Evolutionary conservation across 1,140 invertebrate genomes (phyloP).

Genomic region (Lepeophtheirus salmonis): DNA sequence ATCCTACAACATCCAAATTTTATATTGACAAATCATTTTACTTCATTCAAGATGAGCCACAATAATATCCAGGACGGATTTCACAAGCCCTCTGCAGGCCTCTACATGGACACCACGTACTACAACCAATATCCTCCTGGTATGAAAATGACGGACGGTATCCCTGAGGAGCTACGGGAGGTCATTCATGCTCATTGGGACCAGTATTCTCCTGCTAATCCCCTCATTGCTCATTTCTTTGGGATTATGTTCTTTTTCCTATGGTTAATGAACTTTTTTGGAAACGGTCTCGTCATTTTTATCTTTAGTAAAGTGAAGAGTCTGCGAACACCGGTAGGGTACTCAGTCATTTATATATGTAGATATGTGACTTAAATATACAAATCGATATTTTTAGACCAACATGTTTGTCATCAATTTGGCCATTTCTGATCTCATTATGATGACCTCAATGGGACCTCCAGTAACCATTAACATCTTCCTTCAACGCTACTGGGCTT

Average conservation of each 20-base stretch:
- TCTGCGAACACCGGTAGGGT: background rate
- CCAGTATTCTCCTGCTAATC: constrained; percentile 34
- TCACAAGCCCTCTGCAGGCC: too few relatives aligned
- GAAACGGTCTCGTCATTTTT: constrained; percentile 66
- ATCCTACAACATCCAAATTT: too few relatives aligned
- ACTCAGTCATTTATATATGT: constrained; percentile 25
- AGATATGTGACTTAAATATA: constrained; percentile 58
- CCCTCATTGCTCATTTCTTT: constrained; percentile 58
- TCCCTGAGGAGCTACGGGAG: constrained; percentile 9
- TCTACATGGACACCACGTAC: constrained; percentile 6
- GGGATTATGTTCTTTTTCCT: constrained; percentile 51
- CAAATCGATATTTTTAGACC: constrained; percentile 54
- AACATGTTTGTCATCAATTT: constrained; percentile 64
- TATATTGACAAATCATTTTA: too few relatives aligned
- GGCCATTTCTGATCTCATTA: constrained; percentile 64
- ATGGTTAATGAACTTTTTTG: constrained; percentile 45
- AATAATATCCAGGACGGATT: too few relatives aligned
- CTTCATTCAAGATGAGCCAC: background rate
- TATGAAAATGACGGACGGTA: constrained; percentile 14
- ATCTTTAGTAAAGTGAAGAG: constrained; percentile 44
- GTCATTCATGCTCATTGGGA: constrained; percentile 11
- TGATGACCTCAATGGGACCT: constrained; percentile 38
- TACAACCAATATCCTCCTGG: constrained; percentile 4
- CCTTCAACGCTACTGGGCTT: constrained; percentile 20
- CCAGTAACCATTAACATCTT: constrained; percentile 65